phyloP scores from a whole-genome alignment of 2,113 vertebrate genomes.

The Saimiri boliviensis region DNA sequence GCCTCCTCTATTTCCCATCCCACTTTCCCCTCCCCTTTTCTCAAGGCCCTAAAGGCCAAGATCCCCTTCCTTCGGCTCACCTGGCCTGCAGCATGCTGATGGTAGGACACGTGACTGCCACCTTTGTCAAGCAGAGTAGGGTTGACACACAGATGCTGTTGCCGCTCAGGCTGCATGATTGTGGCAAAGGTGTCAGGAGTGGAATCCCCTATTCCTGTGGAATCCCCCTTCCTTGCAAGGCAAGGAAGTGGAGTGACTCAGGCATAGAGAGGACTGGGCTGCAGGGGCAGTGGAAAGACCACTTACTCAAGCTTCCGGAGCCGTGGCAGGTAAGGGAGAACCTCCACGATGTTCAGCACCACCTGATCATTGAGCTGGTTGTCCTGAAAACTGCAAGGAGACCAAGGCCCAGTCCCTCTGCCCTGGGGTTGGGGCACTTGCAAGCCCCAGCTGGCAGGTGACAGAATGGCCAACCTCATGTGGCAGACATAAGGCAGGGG shows the following conservation, averaged over 20 bases:
- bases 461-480: neutral
- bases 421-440: neutral
- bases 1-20: neutral
- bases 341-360: constrained; percentile 73
- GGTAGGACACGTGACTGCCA: constrained; percentile 27
- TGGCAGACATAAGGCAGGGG: neutral
- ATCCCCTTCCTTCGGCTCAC: constrained; percentile 65
- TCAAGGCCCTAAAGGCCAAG: neutral
- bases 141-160: constrained; percentile 67
- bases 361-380: constrained; percentile 87
- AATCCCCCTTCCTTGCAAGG: neutral
- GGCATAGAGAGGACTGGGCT: neutral
- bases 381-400: constrained; percentile 86
- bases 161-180: constrained; percentile 81
- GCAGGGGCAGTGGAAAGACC: rapidly evolving
- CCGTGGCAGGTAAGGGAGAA: constrained; percentile 82
- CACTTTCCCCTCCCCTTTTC: neutral
- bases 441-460: neutral
- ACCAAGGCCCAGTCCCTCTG: neutral
- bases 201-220: neutral
- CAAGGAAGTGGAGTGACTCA: neutral
- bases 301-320: constrained; percentile 88
- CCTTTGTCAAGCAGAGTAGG: constrained; percentile 74
- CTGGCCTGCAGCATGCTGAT: constrained; percentile 73
- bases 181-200: constrained; percentile 28